Conservation (phyloP, 2,888 invertebrate species). For the Sinopyrophorus schimmeli region DNA sequence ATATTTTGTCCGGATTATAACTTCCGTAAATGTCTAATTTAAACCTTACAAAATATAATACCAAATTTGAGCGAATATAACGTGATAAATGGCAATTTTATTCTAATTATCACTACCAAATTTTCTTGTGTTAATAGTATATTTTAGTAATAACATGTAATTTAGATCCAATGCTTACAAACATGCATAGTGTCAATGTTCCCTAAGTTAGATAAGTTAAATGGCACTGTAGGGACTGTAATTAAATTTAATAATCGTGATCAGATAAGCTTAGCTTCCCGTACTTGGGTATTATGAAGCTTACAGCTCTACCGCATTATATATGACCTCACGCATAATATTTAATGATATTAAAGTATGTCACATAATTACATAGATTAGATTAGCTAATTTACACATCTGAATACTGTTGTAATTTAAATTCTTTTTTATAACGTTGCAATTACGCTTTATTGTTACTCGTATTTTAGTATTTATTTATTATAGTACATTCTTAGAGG, state of each 20-base stretch:
- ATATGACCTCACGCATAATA: conserved; percentile 1
- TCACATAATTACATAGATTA: too few relatives aligned
- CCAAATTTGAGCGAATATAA: too few relatives aligned
- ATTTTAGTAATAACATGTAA: conserved; percentile 23
- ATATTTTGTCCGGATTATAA: too few relatives aligned
- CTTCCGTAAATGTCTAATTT: too few relatives aligned
- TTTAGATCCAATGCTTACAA: conserved; percentile 24
- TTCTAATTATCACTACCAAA: conserved; percentile 8
- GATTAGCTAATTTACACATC: too few relatives aligned
- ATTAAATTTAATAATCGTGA: conserved; percentile 38
- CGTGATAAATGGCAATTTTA: conserved; percentile 23
- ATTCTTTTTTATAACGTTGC: too few relatives aligned
- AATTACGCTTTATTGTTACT: too few relatives aligned
- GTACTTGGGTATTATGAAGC: conserved; percentile 25
- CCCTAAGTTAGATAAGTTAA: conserved; percentile 32
- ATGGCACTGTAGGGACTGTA: conserved; percentile 32
- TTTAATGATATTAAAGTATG: too few relatives aligned
- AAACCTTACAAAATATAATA: too few relatives aligned
- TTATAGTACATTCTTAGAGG: too few relatives aligned
- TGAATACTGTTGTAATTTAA: too few relatives aligned
- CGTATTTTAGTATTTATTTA: too few relatives aligned
- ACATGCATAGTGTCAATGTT: conserved; percentile 30
- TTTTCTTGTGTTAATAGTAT: conserved; percentile 14
- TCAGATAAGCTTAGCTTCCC: conserved; percentile 33
- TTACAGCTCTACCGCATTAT: conserved; percentile 9